These are phyloP conservation scores for Hucho hucho DNA, from an alignment of 2,113 vertebrate genomes.

Conservation along the genomic window DNA sequence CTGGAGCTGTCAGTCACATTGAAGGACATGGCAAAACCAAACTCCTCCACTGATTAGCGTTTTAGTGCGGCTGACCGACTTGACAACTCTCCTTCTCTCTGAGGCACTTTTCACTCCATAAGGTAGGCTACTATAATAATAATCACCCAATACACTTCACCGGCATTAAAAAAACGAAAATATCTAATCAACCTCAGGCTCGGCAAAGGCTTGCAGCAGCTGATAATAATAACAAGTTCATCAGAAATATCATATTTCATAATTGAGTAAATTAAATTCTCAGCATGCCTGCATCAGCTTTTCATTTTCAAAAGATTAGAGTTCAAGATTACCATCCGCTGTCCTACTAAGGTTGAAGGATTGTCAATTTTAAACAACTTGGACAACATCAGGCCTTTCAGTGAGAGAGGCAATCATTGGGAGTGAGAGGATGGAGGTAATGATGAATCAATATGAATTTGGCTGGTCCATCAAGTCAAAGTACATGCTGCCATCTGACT, in stretches of 20 bases:
- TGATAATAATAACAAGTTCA: conserved; percentile 30
- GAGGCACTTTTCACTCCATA: neutral
- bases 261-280: conserved; percentile 47
- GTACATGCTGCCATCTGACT: neutral
- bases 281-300: conserved; percentile 42
- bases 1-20: conserved; percentile 64
- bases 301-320: conserved; percentile 50
- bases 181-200: conserved; percentile 14
- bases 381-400: conserved; percentile 33
- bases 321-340: conserved; percentile 31
- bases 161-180: conserved; percentile 12
- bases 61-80: neutral
- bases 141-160: conserved; percentile 12
- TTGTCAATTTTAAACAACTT: conserved; percentile 47
- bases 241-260: conserved; percentile 40
- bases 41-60: conserved; percentile 14
- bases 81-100: conserved; percentile 1
- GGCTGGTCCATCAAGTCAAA: neutral
- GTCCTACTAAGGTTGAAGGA: conserved; percentile 29
- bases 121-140: neutral
- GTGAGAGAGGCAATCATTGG: conserved; percentile 28
- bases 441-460: conserved; percentile 55
- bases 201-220: conserved; percentile 15
- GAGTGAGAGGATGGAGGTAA: conserved; percentile 23
- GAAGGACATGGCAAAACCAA: conserved; percentile 42